phyloP scores from a whole-genome alignment of 2,113 vertebrate species.

The Alosa alosa region DNA sequence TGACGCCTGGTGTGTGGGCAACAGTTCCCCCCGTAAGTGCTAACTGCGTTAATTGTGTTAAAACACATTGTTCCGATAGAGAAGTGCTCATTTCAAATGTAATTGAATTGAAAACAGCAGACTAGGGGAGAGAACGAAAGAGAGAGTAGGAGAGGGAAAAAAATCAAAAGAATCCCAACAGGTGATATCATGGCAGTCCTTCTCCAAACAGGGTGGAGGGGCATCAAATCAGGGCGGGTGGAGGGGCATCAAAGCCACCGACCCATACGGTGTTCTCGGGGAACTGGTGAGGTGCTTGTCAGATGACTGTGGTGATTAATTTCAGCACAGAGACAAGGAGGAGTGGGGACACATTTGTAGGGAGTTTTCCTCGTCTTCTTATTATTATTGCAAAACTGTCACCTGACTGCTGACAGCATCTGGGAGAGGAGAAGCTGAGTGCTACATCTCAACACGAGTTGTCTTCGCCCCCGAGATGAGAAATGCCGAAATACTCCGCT shows the following conservation, averaged over 20 bases:
- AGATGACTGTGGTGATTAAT: neutral
- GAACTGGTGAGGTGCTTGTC: neutral
- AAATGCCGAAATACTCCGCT: no score
- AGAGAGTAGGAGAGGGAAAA: neutral
- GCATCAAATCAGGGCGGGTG: no score
- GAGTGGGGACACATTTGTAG: neutral
- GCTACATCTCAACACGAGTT: neutral
- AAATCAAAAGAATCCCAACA: neutral
- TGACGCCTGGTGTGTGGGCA: no score
- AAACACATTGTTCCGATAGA: neutral
- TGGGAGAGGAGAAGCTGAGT: no score
- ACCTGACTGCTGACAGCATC: neutral
- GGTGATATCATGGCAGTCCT: neutral
- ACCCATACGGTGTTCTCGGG: no score
- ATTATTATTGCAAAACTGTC: conserved; percentile 3
- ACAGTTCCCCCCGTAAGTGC: neutral
- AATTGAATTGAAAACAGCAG: neutral
- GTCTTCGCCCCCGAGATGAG: no score
- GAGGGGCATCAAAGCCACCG: neutral
- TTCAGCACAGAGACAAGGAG: neutral
- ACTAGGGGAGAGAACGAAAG: neutral
- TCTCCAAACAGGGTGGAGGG: neutral
- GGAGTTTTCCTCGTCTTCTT: neutral
- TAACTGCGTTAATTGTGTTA: neutral
- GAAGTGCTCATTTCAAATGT: neutral